phyloP scores from a whole-genome alignment of 2,888 invertebrate genomes.

The Octodonta nipae region DNA sequence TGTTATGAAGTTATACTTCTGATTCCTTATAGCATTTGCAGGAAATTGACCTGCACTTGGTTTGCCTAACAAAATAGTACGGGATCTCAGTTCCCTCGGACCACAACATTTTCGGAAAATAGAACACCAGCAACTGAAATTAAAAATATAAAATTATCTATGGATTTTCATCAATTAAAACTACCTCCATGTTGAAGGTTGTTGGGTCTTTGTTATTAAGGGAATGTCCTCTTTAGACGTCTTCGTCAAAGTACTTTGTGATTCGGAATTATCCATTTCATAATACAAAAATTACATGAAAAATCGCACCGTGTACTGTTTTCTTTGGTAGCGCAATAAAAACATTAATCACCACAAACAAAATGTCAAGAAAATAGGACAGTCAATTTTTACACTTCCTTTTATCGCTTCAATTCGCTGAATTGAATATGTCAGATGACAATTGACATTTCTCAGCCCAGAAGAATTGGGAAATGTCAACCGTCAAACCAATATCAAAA shows the following conservation, averaged over 20 bases:
- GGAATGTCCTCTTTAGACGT: conserved; percentile 54
- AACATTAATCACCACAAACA: too few relatives aligned
- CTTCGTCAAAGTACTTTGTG: conserved; percentile 33
- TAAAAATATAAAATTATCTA: not conserved
- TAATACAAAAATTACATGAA: too few relatives aligned
- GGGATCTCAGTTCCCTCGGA: conserved; percentile 58
- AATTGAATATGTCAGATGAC: too few relatives aligned
- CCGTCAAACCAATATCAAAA: too few relatives aligned
- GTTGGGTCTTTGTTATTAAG: conserved; percentile 49
- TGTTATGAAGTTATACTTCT: conserved; percentile 90
- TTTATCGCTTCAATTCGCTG: too few relatives aligned
- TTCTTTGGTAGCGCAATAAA: too few relatives aligned
- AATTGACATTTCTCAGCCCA: too few relatives aligned
- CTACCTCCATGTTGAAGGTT: conserved; percentile 42
- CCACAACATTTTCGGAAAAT: conserved; percentile 61
- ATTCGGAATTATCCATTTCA: conserved; percentile 30
- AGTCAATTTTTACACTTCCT: too few relatives aligned
- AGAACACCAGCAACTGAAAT: conserved; percentile 60
- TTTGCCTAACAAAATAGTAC: conserved; percentile 66
- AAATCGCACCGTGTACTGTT: too few relatives aligned
- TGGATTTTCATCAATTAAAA: conserved; percentile 9
- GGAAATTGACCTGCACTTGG: conserved; percentile 73
- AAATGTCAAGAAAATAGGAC: too few relatives aligned
- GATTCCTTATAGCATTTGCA: conserved; percentile 90
- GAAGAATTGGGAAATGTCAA: too few relatives aligned